Evolutionary conservation across 2,888 invertebrate species (phyloP).

Genomic region (Baccha elongata): DNA sequence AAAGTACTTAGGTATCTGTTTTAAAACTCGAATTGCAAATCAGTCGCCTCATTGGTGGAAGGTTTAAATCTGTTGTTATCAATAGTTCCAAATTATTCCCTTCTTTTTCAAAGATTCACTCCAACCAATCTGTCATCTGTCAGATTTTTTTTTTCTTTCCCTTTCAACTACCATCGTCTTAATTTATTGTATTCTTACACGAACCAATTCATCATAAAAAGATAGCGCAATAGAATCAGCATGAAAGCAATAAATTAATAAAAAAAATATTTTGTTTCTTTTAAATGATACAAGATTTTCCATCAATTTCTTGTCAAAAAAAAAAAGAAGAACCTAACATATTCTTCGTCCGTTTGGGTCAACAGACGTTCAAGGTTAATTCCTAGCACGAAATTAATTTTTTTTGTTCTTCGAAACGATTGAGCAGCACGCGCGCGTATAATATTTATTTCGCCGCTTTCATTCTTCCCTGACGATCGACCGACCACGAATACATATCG

Average conservation of each 20-base stretch:
- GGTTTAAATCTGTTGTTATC: too few species aligned
- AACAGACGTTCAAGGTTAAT: slow-evolving; percentile 68
- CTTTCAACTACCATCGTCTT: background rate
- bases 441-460: slow-evolving; percentile 4
- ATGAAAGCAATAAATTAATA: background rate
- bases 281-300: background rate
- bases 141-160: too few species aligned
- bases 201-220: background rate
- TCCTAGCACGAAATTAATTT: slow-evolving; percentile 31
- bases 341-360: slow-evolving; percentile 19
- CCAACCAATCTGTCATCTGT: too few species aligned
- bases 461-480: background rate
- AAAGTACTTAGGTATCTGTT: too few species aligned
- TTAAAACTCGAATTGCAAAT: too few species aligned
- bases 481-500: slow-evolving; percentile 10
- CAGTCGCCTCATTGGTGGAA: too few species aligned
- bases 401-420: slow-evolving; percentile 38
- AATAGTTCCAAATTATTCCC: too few species aligned
- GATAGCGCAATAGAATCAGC: background rate
- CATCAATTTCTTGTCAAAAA: background rate
- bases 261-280: background rate
- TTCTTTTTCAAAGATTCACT: too few species aligned
- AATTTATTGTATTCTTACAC: background rate
- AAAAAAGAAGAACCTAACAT: background rate
- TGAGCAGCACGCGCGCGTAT: slow-evolving; percentile 25